Percentiles rank a stretch among this genome's conserved stretches.
Conservation (phyloP, 2,797 vertebrate genomes). For the Distichodus sexfasciatus region DNA sequence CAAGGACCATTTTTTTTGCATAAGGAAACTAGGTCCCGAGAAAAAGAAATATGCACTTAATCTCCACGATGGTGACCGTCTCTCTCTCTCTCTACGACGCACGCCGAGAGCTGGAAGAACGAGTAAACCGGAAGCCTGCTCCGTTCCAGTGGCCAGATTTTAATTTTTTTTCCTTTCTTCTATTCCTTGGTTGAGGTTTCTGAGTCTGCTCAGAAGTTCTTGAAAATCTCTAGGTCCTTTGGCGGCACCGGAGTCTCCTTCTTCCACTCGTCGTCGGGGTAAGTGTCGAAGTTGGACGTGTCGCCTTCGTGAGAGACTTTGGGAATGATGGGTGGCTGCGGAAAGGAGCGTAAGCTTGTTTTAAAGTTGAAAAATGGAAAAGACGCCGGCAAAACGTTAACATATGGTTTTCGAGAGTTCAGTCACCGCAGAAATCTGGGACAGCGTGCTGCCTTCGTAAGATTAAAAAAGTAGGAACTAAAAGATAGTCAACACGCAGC, state of each 20-base stretch:
- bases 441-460: not conserved
- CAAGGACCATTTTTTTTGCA: conserved; percentile 59
- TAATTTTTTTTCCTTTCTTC: not conserved
- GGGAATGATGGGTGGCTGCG: conserved; percentile 91
- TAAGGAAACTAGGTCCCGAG: conserved; percentile 63
- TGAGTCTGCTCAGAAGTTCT: conserved; percentile 80
- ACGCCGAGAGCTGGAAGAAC: not conserved
- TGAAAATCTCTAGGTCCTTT: conserved; percentile 91
- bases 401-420: not conserved
- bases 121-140: not conserved
- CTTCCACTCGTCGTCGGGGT: conserved; percentile 92
- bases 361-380: too few species aligned
- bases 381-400: not conserved
- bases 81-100: not conserved
- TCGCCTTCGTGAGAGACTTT: conserved; percentile 91
- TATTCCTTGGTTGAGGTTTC: not conserved
- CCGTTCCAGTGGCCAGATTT: not conserved
- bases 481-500: not conserved
- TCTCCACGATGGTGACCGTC: not conserved
- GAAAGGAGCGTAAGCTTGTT: too few species aligned
- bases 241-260: conserved; percentile 78
- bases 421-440: not conserved
- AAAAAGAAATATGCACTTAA: conserved; percentile 31
- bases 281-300: conserved; percentile 95
- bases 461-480: not conserved